Percentiles rank a stretch among this genome's conserved stretches.
Conservation (phyloP, 2,113 vertebrate species). For the Martes martes region DNA sequence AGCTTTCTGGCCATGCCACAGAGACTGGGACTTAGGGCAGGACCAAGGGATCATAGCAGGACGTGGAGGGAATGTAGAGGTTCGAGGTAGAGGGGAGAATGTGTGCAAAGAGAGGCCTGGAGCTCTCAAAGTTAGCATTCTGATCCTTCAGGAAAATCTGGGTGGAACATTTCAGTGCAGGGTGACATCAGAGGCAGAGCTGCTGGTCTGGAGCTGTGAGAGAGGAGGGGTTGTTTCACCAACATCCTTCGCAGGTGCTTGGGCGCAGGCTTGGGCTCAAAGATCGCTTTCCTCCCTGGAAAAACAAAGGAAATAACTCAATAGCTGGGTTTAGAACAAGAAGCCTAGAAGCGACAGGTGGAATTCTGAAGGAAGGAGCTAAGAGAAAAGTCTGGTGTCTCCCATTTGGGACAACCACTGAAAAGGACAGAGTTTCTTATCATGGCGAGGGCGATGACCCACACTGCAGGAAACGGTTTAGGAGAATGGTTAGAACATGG, state of each 20-base stretch:
- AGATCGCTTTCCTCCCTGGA: background rate
- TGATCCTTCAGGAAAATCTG: background rate
- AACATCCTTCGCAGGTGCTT: background rate
- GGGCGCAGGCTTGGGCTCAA: background rate
- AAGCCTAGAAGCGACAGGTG: background rate
- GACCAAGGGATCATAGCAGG: background rate
- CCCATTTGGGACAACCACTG: background rate
- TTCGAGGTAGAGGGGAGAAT: background rate
- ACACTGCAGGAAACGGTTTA: background rate
- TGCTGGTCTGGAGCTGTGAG: background rate
- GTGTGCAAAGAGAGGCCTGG: background rate
- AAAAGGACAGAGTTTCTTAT: background rate
- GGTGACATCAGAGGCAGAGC: background rate
- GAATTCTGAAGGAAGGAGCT: background rate
- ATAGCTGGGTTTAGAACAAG: background rate
- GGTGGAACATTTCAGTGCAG: background rate
- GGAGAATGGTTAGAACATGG: background rate
- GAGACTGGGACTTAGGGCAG: background rate
- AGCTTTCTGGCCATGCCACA: rapidly evolving
- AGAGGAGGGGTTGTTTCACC: background rate
- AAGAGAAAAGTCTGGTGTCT: background rate
- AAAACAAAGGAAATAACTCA: background rate
- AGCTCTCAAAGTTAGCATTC: background rate
- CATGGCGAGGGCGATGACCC: rapidly evolving
- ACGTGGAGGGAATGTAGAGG: background rate